phyloP scores from a whole-genome alignment of 1,140 invertebrate genomes.

The Helicoverpa zea region DNA sequence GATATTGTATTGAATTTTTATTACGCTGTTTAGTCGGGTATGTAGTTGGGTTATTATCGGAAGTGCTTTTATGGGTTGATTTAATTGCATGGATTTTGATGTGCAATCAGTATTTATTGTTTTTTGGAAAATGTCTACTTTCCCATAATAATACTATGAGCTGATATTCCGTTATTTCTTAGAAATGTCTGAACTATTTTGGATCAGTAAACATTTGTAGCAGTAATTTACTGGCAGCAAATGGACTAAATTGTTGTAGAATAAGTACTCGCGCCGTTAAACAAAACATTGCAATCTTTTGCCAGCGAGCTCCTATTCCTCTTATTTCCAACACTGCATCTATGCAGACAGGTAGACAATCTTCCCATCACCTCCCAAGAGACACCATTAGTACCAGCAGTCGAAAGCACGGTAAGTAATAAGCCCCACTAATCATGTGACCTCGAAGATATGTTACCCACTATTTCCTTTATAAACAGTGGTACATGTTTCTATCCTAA shows the following conservation, averaged over 20 bases:
- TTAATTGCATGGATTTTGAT: not conserved
- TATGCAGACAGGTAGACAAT: not conserved
- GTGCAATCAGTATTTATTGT: not conserved
- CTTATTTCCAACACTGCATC: no score
- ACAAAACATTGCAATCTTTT: no score
- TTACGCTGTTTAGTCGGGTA: slow-evolving; percentile 6
- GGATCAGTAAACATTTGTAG: not conserved
- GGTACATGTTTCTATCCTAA: slow-evolving; percentile 14
- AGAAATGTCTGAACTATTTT: not conserved
- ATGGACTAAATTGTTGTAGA: no score
- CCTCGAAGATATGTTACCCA: slow-evolving; percentile 6
- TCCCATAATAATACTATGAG: no score
- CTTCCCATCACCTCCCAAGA: not conserved
- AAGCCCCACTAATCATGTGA: slow-evolving; percentile 12
- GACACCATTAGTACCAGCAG: slow-evolving; percentile 21
- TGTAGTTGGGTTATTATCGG: not conserved
- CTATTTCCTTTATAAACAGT: slow-evolving; percentile 23
- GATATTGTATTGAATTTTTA: slow-evolving; percentile 48
- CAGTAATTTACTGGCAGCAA: no score
- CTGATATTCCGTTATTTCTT: not conserved
- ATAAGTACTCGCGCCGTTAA: no score
- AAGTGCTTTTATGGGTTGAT: slow-evolving; percentile 1
- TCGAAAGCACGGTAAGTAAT: slow-evolving; percentile 16
- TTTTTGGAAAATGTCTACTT: no score
- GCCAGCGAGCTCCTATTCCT: no score